Conservation (phyloP, 2,888 invertebrate species). For the Reticulitermes lucifugus region DNA sequence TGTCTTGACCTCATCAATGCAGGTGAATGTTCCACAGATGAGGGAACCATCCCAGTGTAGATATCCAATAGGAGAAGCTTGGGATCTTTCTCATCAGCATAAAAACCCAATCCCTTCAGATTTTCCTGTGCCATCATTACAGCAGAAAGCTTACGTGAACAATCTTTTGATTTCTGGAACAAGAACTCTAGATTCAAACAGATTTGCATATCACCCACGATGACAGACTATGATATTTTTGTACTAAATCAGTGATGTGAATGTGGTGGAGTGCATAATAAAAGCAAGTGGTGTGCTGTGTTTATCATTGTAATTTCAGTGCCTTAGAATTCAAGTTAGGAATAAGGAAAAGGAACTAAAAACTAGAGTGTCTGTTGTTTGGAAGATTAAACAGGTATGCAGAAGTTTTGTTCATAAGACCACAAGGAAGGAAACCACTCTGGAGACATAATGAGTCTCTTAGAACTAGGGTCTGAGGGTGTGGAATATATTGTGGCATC, state of each 20-base stretch:
- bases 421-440: too few species aligned
- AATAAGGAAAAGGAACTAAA: too few species aligned
- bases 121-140: slow-evolving; percentile 10
- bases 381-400: too few species aligned
- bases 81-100: not conserved
- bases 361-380: too few species aligned
- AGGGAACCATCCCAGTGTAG: not conserved
- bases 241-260: not conserved
- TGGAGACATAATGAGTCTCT: too few species aligned
- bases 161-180: slow-evolving; percentile 50
- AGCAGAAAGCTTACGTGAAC: slow-evolving; percentile 28
- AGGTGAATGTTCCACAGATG: not conserved
- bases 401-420: too few species aligned
- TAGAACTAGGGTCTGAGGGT: too few species aligned
- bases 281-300: not conserved
- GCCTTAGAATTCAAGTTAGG: too few species aligned
- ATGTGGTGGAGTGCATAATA: not conserved
- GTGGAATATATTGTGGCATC: too few species aligned
- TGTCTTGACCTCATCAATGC: not conserved
- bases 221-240: slow-evolving; percentile 33
- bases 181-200: slow-evolving; percentile 47
- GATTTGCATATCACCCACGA: slow-evolving; percentile 46
- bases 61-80: not conserved
- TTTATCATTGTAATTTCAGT: too few species aligned
- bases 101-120: slow-evolving; percentile 5